Percentiles rank a stretch among this genome's conserved stretches.
Conservation (phyloP, 2,888 invertebrate species). For the Drosophila meridionalis region DNA sequence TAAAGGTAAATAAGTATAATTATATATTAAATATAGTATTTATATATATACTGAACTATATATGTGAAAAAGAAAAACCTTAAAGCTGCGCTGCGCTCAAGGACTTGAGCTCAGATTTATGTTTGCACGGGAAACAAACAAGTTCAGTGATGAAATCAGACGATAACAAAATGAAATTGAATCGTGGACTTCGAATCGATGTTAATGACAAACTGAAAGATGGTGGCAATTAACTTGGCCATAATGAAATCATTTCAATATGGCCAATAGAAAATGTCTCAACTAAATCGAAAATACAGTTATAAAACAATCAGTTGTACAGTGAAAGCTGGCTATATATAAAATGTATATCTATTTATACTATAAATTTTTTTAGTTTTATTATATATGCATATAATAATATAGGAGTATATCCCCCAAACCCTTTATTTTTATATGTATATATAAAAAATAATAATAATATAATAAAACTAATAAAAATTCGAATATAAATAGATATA, state of each 20-base stretch:
- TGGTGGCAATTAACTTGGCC: constrained; percentile 1
- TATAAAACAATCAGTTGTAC: not conserved
- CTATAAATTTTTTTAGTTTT: no score
- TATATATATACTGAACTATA: not conserved
- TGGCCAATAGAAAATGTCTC: constrained; percentile 1
- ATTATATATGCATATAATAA: no score
- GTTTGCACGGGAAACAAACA: not conserved
- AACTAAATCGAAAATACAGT: not conserved
- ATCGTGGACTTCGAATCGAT: not conserved
- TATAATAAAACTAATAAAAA: no score
- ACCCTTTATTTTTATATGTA: no score
- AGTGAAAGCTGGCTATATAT: not conserved
- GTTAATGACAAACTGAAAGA: constrained; percentile 4
- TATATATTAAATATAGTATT: not conserved
- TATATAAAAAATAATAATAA: no score
- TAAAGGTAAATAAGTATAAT: not conserved
- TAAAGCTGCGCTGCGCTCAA: not conserved
- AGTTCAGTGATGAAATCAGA: not conserved
- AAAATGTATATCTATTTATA: no score
- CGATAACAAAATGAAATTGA: constrained; percentile 4
- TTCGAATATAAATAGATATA: no score
- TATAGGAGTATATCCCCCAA: no score
- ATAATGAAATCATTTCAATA: constrained; percentile 4
- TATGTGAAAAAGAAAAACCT: not conserved
- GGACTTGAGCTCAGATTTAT: constrained; percentile 5